A percentile compares a stretch with the other conserved stretches of the same genome.
Conservation (phyloP, 2,888 invertebrate species). For the Aphrophora alni region DNA sequence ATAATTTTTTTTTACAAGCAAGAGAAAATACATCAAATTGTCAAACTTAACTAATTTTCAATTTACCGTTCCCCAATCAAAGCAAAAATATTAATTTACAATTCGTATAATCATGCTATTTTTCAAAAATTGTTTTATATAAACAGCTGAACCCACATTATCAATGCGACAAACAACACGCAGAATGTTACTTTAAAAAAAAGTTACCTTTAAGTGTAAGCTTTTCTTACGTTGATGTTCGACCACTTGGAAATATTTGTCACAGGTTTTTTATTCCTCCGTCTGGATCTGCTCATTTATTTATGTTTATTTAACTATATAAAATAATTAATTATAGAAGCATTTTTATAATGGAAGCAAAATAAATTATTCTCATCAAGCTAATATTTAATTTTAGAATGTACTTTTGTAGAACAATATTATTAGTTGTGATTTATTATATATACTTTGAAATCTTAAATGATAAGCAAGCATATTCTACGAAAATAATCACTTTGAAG, state of each 20-base stretch:
- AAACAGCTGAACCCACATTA: not conserved
- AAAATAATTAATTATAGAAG: too few relatives aligned
- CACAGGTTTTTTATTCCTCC: not conserved
- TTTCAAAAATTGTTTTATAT: too few relatives aligned
- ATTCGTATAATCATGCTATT: not conserved
- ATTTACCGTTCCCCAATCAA: not conserved
- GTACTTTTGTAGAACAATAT: too few relatives aligned
- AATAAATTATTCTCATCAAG: too few relatives aligned
- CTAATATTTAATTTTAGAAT: too few relatives aligned
- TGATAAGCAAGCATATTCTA: too few relatives aligned
- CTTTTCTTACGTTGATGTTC: not conserved
- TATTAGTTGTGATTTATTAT: too few relatives aligned
- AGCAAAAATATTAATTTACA: not conserved
- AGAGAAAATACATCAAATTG: not conserved
- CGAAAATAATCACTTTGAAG: too few relatives aligned
- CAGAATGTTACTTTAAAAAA: not conserved
- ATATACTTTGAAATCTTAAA: too few relatives aligned
- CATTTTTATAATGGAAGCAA: too few relatives aligned
- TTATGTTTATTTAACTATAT: too few relatives aligned
- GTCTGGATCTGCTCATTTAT: not conserved
- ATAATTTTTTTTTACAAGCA: not conserved
- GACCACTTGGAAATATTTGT: not conserved
- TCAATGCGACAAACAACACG: not conserved
- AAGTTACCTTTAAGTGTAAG: not conserved
- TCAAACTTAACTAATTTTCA: not conserved